Conservation (phyloP, 2,797 vertebrate species). For the Thripadectes ignobilis region DNA sequence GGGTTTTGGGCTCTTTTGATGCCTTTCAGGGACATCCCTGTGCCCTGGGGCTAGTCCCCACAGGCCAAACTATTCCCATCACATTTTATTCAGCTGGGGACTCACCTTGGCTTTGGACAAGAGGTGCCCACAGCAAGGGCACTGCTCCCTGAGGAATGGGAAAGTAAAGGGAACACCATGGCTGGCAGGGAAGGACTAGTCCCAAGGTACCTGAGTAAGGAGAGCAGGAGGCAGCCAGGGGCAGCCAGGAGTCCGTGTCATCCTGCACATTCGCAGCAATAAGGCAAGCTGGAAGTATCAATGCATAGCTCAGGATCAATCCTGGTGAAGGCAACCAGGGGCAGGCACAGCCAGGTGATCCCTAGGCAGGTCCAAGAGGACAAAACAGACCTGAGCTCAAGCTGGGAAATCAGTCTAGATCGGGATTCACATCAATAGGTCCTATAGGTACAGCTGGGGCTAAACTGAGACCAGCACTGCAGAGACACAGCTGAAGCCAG, state of each 20-base stretch:
- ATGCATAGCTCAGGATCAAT: neutral
- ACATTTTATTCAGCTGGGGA: neutral
- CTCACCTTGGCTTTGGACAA: neutral
- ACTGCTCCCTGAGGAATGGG: neutral
- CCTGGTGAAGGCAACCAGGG: neutral
- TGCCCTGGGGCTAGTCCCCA: neutral
- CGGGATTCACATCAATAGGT: neutral
- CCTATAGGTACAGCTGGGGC: accelerated
- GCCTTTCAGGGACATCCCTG: neutral
- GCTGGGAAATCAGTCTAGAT: neutral
- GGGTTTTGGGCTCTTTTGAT: neutral
- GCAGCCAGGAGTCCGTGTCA: neutral
- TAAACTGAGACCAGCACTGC: neutral
- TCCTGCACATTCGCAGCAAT: neutral
- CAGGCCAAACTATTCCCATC: neutral
- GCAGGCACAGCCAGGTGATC: neutral
- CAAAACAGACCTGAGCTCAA: neutral
- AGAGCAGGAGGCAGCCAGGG: neutral
- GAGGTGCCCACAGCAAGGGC: no score
- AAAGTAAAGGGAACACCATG: neutral
- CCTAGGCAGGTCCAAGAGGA: no score
- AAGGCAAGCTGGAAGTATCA: neutral
- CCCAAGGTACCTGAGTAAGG: neutral
- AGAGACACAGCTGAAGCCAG: neutral
- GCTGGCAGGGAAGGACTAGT: neutral